phyloP scores from a whole-genome alignment of 2,113 vertebrate species.

The Sus scrofa region T2T-Sscrofa CM000820.6:50074501-50075000 shows the following conservation, averaged over 20 bases:
- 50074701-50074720: not conserved
- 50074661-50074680: not conserved
- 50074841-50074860: not conserved
- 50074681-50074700: not conserved
- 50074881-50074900: not conserved
- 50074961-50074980: not conserved
- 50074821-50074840: not conserved
- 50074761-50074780: slow-evolving; percentile 17
- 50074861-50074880: not conserved
- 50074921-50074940: not conserved
- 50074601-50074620: too few relatives aligned
- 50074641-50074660: not conserved
- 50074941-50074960: not conserved
- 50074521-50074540: not conserved
- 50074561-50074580: not conserved
- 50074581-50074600: not conserved
- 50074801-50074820: not conserved
- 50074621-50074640: not conserved
- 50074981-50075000: not conserved
- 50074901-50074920: not conserved
- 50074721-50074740: not conserved
- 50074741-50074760: slow-evolving; percentile 23
- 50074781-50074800: not conserved
- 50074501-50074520: not conserved
- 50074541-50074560: too few relatives aligned